Evolutionary conservation across 1,140 invertebrate species (phyloP).

Genomic region (Harlomillsia oculata): DNA sequence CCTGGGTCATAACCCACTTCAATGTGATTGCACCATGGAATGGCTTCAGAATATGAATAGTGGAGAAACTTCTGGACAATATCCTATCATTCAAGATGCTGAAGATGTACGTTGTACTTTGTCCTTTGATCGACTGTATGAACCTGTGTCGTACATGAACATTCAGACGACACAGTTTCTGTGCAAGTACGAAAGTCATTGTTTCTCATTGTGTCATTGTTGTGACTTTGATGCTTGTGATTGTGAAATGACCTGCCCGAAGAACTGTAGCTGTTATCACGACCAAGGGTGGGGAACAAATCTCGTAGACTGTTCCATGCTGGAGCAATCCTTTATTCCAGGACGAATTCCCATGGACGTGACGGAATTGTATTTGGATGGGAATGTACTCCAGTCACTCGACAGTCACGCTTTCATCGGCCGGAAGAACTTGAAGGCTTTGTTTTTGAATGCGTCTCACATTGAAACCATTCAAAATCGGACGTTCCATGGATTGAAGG

Average conservation of each 20-base stretch:
- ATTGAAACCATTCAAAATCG: constrained; percentile 77
- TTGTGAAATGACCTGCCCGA: constrained; percentile 88
- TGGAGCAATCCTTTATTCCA: constrained; percentile 63
- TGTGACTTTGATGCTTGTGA: constrained; percentile 88
- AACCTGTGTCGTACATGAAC: constrained; percentile 45
- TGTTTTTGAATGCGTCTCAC: constrained; percentile 74
- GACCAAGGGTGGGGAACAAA: constrained; percentile 80
- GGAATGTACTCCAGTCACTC: constrained; percentile 63
- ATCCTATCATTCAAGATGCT: constrained; percentile 42
- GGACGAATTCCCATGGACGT: constrained; percentile 85
- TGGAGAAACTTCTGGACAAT: constrained; percentile 34
- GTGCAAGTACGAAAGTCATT: constrained; percentile 81
- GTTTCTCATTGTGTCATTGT: constrained; percentile 80
- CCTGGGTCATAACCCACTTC: constrained; percentile 78
- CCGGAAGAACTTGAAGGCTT: constrained; percentile 66
- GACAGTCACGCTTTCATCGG: constrained; percentile 80
- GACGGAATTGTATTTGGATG: constrained; percentile 78
- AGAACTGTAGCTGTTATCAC: constrained; percentile 82
- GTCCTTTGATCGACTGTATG: constrained; percentile 35
- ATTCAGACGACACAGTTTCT: constrained; percentile 77
- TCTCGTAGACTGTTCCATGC: constrained; percentile 74
- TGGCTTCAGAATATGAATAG: constrained; percentile 77
- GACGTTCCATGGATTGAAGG: constrained; percentile 76
- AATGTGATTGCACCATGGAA: constrained; percentile 78
- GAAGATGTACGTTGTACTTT: constrained; percentile 36